Percentiles rank a stretch among this genome's conserved stretches.
Evolutionary conservation across 2,888 invertebrate genomes (phyloP).

Genomic region (Megaustenia siamemsis): DNA sequence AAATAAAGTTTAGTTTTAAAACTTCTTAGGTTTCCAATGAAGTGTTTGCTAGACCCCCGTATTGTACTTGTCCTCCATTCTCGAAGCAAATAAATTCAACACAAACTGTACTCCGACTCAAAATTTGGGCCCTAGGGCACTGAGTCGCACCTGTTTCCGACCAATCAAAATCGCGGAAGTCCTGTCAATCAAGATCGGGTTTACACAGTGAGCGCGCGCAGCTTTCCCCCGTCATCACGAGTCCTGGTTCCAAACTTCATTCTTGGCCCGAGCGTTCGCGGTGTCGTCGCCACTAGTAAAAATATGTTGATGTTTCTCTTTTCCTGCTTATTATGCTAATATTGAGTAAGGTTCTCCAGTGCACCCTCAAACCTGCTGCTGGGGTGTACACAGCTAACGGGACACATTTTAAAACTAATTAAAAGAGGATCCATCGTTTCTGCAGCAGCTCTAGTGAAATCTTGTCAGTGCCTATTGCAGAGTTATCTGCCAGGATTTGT

Average conservation of each 20-base stretch:
- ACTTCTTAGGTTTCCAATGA: too few relatives aligned
- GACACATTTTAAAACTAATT: background rate
- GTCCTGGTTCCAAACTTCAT: background rate
- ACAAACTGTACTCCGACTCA: too few relatives aligned
- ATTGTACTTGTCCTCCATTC: too few relatives aligned
- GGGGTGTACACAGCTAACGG: background rate
- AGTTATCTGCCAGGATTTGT: background rate
- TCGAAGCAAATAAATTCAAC: too few relatives aligned
- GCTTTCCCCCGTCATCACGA: background rate
- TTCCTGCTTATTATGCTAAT: conserved; percentile 9
- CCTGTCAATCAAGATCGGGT: background rate
- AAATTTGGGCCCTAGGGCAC: background rate
- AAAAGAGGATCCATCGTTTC: background rate
- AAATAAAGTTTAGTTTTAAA: too few relatives aligned
- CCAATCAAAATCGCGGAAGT: background rate
- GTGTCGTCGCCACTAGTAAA: background rate
- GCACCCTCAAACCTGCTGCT: background rate
- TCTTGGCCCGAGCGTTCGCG: background rate
- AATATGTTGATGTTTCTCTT: background rate
- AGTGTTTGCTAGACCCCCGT: too few relatives aligned
- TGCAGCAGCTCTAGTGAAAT: background rate
- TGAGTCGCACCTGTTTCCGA: background rate
- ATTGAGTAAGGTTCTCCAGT: background rate
- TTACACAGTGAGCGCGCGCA: background rate
- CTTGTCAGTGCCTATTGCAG: background rate